A percentile compares a stretch with the other conserved stretches of the same genome.
Evolutionary conservation across 2,797 vertebrate genomes (phyloP).

Genomic region (Parambassis ranga): DNA sequence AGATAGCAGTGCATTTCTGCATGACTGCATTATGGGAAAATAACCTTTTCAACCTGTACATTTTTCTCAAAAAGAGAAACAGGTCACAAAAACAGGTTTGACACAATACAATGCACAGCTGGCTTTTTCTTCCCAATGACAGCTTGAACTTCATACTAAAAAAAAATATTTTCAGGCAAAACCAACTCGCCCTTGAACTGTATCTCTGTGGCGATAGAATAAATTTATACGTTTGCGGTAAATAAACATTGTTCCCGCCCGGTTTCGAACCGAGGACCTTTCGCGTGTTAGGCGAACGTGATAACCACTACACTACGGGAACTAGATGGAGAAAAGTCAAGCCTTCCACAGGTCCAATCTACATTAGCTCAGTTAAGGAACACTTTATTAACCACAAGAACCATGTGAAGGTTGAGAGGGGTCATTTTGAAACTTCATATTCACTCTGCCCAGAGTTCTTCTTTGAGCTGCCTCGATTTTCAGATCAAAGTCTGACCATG

Average conservation of each 20-base stretch:
- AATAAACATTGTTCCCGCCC: constrained; percentile 19
- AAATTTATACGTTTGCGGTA: no score
- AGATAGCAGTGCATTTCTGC: not conserved
- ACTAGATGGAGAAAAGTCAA: not conserved
- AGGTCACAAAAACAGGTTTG: not conserved
- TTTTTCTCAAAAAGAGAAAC: no score
- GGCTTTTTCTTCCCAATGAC: no score
- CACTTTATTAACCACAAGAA: no score
- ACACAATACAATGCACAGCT: not conserved
- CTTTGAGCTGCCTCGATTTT: not conserved
- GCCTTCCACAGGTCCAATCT: no score
- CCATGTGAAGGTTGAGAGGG: not conserved
- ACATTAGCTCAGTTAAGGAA: no score
- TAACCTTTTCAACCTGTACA: not conserved
- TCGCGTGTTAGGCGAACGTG: no score
- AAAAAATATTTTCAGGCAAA: no score
- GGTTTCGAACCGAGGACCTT: constrained; percentile 49
- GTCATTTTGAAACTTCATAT: not conserved
- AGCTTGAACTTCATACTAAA: no score
- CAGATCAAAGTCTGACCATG: not conserved
- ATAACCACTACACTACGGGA: constrained; percentile 59
- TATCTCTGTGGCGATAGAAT: no score
- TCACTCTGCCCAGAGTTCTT: not conserved
- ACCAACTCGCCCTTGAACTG: no score
- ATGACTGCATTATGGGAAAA: not conserved